A percentile compares a stretch with the other conserved stretches of the same genome.
Conservation (phyloP, 2,113 vertebrate species). For the Oceanodroma tethys region DNA sequence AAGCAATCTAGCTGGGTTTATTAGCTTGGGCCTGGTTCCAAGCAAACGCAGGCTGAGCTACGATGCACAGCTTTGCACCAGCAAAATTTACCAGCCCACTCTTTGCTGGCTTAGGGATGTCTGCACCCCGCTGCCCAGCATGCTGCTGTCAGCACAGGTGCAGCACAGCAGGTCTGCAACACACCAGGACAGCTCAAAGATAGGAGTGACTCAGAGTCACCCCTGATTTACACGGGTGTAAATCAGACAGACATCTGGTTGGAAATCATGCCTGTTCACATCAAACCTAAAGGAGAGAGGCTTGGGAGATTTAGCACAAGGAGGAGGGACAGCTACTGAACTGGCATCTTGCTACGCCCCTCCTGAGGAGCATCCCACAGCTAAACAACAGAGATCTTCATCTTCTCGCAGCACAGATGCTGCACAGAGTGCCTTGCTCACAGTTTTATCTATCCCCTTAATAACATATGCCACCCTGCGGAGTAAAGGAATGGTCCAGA, state of each 20-base stretch:
- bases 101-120: background rate
- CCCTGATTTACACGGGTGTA: background rate
- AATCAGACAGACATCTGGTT: background rate
- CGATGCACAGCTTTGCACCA: background rate
- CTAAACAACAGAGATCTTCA: background rate
- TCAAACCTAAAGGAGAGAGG: background rate
- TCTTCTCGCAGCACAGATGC: background rate
- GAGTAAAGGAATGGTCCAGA: background rate
- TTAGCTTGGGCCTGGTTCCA: constrained; percentile 39
- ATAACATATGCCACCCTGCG: background rate
- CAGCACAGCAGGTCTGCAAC: background rate
- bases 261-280: background rate
- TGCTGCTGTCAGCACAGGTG: background rate
- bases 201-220: background rate
- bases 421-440: background rate
- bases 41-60: background rate
- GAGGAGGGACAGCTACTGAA: constrained; percentile 19
- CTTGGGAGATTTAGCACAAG: background rate
- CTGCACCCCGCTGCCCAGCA: background rate
- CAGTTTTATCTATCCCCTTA: background rate
- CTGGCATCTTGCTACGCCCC: background rate
- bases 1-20: constrained; percentile 40
- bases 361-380: background rate
- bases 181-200: background rate
- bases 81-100: background rate